Base-by-base conservation (phyloP, 2,113 vertebrate genomes). In the Tupaia tana region DNA sequence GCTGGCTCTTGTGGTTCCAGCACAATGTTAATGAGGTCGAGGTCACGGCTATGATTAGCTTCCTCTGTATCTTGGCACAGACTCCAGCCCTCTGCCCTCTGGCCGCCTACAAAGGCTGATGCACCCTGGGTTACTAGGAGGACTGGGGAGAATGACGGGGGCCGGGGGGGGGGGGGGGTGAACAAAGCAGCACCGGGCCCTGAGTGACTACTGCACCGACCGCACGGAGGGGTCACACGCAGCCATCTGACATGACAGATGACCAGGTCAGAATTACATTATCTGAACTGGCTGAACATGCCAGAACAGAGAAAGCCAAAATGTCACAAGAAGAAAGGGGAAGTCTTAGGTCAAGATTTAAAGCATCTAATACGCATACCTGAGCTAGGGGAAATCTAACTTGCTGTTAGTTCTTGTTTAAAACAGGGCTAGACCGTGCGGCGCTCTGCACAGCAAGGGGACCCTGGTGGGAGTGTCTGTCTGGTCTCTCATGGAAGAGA, bases 1-100 rank as follows among this genome's bases (percentile, higher is more conserved):
- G 73, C 54, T 54, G 80, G 78, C 70, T 95, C 91, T 84, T 16
- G 24, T 4, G 29, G 58, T 86, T 89, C 93, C 79, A 95, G 67
- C 56, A 71, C 71, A 84, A 64, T 78, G 96, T 86, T 97, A 96
- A 97, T 96, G 95, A 97, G 95, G 93, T 74, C 64, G 24, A 91
- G 93, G 94, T 95, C 96, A 95, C 0, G 1, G 52, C 90, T 69
- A 91, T 84, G 95, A 97, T 97, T 95, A 96, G 95, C 84, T 95
- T 98, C 96, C 97, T 96, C 95, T 82, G 79, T 86, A 31, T 80
- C 29, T 79, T 95, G 95, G 96, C 97, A 92, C 61, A 15, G 75
- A 86, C 67, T 59, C 85, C 83, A 77, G 66, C 58, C 78, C 83
- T 95, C 73, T 90, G 81, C 34, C 89, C 81, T 93, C 81, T 4